A percentile compares a stretch with the other conserved stretches of the same genome.
phyloP scores from a whole-genome alignment of 2,113 vertebrate genomes.

The Proterorhinus semilunaris region DNA sequence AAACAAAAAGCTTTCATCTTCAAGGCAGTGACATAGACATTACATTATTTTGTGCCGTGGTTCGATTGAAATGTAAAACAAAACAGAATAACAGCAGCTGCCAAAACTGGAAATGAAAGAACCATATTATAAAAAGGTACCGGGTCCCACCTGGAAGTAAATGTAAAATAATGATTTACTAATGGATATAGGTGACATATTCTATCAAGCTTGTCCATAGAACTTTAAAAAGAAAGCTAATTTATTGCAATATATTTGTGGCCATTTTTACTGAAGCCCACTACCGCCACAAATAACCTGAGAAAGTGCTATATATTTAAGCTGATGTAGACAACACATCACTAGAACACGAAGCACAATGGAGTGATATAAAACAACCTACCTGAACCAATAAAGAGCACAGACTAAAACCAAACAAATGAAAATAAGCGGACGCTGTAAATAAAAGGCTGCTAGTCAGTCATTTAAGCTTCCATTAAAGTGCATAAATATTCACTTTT shows the following conservation, averaged over 20 bases:
- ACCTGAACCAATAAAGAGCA: not conserved
- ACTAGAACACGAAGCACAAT: conserved; percentile 18
- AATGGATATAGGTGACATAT: conserved; percentile 3
- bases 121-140: not conserved
- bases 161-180: not conserved
- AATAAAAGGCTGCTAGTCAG: conserved; percentile 1
- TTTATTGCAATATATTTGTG: not conserved
- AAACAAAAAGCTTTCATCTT: not conserved
- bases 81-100: conserved; percentile 48
- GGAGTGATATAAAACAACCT: conserved; percentile 6
- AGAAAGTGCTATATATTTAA: conserved; percentile 19
- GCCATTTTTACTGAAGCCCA: not conserved
- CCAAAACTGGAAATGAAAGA: conserved; percentile 29
- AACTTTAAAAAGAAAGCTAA: not conserved
- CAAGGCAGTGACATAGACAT: conserved; percentile 7
- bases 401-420: conserved; percentile 12
- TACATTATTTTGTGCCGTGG: not conserved
- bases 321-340: not conserved
- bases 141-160: conserved; percentile 19
- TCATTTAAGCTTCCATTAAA: conserved; percentile 23
- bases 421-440: conserved; percentile 28
- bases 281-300: conserved; percentile 20
- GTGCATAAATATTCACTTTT: conserved; percentile 35
- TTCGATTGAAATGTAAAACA: conserved; percentile 1
- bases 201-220: not conserved